Evolutionary conservation across 2,113 vertebrate species (phyloP), one percentile per base, ranked within the genome.

Genomic region (Percopsis transmontana): DNA sequence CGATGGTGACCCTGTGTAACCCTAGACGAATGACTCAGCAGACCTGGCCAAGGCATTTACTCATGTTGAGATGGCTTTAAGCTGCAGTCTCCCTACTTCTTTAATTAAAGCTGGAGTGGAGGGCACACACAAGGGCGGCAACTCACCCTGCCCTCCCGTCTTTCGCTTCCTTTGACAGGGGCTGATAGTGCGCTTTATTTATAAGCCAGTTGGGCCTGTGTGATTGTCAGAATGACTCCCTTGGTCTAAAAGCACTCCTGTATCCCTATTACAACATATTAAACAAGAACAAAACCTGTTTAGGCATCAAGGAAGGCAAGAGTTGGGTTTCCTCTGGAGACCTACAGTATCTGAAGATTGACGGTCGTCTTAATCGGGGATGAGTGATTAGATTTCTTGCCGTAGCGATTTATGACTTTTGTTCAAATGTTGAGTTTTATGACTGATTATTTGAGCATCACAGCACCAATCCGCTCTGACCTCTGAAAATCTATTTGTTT

Each of bases 21-120:
- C 73, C 74, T 77, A 80, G 74, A 85, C 72, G 20, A 58, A 83
- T 90, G 90, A 91, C 72, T 90, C 88, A 86, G 85, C 84, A 82
- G 79, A 69, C 51, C 38, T 33, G 19, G 51, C 64, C 16, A 38
- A 66, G 58, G 72, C 74, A 77, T 71, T 88, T 76, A 58, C 63
- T 88, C 84, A 79, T 76, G 82, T 80, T 87, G 84, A 66, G 58
- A 79, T 76, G 80, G 66, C 57, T 33, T 19, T 39, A 62, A 74
- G 61, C 64, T 74, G 53, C 66, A 70, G 20, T 55, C 68, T 69
- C 68, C 81, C 76, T 33, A 33, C 66, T 80, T 53, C 83, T 81
- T 85, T 87, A 88, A 88, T 89, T 82, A 88, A 87, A 76, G 64
- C 12, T 15, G 56, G 47, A 50, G 67, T 62, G 38, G 62, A 77